phyloP scores from a whole-genome alignment of 2,888 invertebrate genomes.

The Galeopsomyia nigrocyanea region DNA sequence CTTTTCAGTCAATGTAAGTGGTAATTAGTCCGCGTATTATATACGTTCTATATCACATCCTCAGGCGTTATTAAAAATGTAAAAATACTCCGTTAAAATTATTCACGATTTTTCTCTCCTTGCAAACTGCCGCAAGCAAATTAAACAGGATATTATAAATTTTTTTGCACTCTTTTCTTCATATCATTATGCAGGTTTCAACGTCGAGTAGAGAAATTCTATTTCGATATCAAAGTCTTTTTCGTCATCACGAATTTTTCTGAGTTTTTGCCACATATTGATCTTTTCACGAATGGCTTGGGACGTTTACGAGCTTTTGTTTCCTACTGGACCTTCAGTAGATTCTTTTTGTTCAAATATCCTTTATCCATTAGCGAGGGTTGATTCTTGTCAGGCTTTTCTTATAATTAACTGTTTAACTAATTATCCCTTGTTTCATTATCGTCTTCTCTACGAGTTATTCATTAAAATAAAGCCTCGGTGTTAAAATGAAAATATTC shows the following conservation, averaged over 20 bases:
- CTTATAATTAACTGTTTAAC: conserved; percentile 7
- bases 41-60: too few relatives aligned
- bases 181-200: too few relatives aligned
- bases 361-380: not conserved
- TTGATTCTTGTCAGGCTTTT: conserved; percentile 17
- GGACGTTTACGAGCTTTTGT: conserved; percentile 4
- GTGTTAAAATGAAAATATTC: too few relatives aligned
- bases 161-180: too few relatives aligned
- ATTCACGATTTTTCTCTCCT: conserved; percentile 14
- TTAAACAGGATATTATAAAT: too few relatives aligned
- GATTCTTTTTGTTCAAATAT: conserved; percentile 25
- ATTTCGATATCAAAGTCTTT: conserved; percentile 2
- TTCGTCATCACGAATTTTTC: conserved; percentile 25
- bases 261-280: conserved; percentile 3
- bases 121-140: too few relatives aligned
- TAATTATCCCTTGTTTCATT: conserved; percentile 9
- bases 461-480: too few relatives aligned
- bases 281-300: conserved; percentile 3
- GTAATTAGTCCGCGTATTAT: too few relatives aligned
- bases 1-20: too few relatives aligned
- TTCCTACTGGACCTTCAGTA: not conserved
- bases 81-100: conserved; percentile 11
- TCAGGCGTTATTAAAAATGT: too few relatives aligned
- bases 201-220: too few relatives aligned
- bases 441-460: not conserved